These are phyloP conservation scores for Leptosomus discolor DNA, from an alignment of 2,113 vertebrate species.

Conservation along the genomic window DNA sequence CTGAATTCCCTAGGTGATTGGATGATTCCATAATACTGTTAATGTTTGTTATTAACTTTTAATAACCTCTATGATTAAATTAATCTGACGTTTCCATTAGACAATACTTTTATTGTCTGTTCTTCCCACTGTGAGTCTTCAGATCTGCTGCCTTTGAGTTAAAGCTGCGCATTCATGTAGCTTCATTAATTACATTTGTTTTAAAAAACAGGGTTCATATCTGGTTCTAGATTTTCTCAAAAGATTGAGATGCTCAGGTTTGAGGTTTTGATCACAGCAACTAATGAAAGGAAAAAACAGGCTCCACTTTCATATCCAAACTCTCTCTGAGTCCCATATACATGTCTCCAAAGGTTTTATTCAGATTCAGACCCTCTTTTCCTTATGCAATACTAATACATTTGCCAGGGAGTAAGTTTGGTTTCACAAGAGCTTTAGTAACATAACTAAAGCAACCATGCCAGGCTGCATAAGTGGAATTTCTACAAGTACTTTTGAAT, in stretches of 20 bases:
- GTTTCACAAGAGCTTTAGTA: conserved; percentile 29
- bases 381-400: background rate
- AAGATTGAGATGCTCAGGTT: background rate
- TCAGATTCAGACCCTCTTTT: background rate
- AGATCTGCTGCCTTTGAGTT: background rate
- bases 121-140: background rate
- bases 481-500: conserved; percentile 54
- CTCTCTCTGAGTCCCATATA: background rate
- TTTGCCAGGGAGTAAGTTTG: background rate
- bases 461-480: conserved; percentile 55
- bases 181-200: background rate
- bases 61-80: conserved; percentile 31
- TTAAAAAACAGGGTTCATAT: background rate
- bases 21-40: background rate
- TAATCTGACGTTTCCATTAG: conserved; percentile 34
- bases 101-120: background rate
- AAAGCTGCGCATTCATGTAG: background rate
- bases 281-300: background rate
- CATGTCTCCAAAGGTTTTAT: background rate
- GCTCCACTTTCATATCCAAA: background rate
- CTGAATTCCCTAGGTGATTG: background rate
- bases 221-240: background rate
- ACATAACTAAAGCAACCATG: conserved; percentile 39
- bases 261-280: background rate
- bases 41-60: background rate